phyloP scores from a whole-genome alignment of 2,888 invertebrate species.

The Parnassius orleans region DNA sequence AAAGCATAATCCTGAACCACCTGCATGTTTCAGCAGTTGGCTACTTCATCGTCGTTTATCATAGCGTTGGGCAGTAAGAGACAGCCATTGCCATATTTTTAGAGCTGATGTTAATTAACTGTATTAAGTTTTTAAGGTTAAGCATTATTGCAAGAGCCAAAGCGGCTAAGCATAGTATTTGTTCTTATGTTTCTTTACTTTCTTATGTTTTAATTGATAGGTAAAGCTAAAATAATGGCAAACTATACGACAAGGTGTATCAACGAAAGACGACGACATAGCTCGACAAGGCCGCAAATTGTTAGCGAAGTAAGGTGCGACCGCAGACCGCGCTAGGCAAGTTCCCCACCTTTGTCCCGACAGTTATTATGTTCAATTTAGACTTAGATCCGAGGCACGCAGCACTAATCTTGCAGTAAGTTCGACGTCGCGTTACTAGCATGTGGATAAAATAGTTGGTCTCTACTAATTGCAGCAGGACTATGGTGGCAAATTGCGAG shows the following conservation, averaged over 20 bases:
- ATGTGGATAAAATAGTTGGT: constrained; percentile 51
- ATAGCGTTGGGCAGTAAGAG: too few relatives aligned
- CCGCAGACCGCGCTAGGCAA: constrained; percentile 54
- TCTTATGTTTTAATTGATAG: too few relatives aligned
- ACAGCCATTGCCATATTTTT: too few relatives aligned
- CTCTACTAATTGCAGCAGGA: constrained; percentile 83
- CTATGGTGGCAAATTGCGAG: constrained; percentile 71
- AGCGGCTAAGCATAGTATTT: too few relatives aligned
- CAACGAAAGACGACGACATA: constrained; percentile 45
- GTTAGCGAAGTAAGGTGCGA: constrained; percentile 55
- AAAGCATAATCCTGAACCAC: too few relatives aligned
- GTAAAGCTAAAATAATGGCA: neutral
- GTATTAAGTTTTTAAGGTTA: too few relatives aligned
- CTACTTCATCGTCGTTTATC: too few relatives aligned
- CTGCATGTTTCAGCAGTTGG: too few relatives aligned
- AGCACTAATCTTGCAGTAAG: constrained; percentile 64
- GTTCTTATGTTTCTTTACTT: too few relatives aligned
- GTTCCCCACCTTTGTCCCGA: constrained; percentile 56
- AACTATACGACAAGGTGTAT: constrained; percentile 13
- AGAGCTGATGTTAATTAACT: too few relatives aligned
- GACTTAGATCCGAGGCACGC: constrained; percentile 58
- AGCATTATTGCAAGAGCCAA: too few relatives aligned
- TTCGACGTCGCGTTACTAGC: constrained; percentile 39
- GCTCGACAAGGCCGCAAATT: constrained; percentile 62
- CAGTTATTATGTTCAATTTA: constrained; percentile 74